Conservation (phyloP, 2,888 invertebrate species). For the Chouioia cunea region DNA sequence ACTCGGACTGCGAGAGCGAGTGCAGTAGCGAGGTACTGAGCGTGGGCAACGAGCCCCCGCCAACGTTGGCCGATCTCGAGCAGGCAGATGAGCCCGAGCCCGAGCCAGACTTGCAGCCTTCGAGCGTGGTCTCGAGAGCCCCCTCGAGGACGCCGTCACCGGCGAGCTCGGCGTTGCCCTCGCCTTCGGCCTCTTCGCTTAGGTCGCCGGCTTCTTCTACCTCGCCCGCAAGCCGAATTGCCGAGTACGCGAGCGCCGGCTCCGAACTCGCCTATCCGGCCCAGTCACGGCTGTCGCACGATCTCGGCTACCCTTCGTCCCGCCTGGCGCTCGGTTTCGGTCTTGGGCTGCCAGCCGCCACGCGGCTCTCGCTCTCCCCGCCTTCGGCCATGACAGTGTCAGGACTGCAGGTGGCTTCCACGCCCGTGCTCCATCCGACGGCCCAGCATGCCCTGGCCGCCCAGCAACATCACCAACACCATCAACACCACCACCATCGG, state of each 20-base stretch:
- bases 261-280: conserved; percentile 57
- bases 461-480: conserved; percentile 21
- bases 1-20: conserved; percentile 63
- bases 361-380: conserved; percentile 67
- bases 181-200: conserved; percentile 63
- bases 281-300: conserved; percentile 54
- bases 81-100: conserved; percentile 60
- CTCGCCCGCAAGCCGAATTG: conserved; percentile 46
- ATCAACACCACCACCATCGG: conserved; percentile 60
- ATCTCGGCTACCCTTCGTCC: conserved; percentile 58
- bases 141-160: conserved; percentile 62
- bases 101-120: conserved; percentile 57
- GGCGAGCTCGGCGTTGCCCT: conserved; percentile 62
- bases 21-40: conserved; percentile 83
- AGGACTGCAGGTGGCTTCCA: conserved; percentile 54
- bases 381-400: conserved; percentile 63
- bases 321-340: conserved; percentile 45
- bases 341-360: conserved; percentile 60
- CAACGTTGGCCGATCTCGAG: conserved; percentile 52
- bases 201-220: conserved; percentile 64
- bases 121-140: conserved; percentile 43
- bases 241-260: conserved; percentile 64
- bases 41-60: conserved; percentile 81
- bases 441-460: conserved; percentile 52
- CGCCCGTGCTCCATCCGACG: conserved; percentile 59